Conservation (phyloP, 2,888 invertebrate species). For the Archips crataeganus region DNA sequence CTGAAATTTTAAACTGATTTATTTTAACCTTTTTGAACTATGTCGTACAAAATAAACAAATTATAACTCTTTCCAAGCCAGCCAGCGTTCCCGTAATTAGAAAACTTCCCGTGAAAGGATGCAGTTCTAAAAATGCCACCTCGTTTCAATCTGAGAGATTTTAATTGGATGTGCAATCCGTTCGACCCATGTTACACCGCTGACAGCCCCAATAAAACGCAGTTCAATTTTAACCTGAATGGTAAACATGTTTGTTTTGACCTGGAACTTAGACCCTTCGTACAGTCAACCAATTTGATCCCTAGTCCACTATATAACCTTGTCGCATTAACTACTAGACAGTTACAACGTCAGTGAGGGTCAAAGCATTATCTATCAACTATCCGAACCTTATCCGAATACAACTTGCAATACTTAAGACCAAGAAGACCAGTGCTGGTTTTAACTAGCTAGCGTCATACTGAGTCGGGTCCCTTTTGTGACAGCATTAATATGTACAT, state of each 20-base stretch:
- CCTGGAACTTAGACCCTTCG: too few species aligned
- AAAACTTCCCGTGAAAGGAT: slow-evolving; percentile 58
- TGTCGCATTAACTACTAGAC: too few species aligned
- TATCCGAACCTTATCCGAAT: too few species aligned
- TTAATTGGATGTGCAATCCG: slow-evolving; percentile 70
- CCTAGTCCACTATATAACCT: too few species aligned
- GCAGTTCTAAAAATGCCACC: slow-evolving; percentile 58
- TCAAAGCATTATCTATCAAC: too few species aligned
- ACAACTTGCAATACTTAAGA: too few species aligned
- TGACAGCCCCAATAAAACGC: slow-evolving; percentile 19
- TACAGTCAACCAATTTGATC: too few species aligned
- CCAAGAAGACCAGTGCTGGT: too few species aligned
- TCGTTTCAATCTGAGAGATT: slow-evolving; percentile 54
- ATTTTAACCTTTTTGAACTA: background rate
- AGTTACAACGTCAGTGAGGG: too few species aligned
- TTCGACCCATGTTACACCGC: slow-evolving; percentile 20
- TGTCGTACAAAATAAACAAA: background rate
- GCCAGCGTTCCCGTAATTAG: slow-evolving; percentile 59
- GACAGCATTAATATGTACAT: too few species aligned
- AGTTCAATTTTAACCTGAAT: background rate
- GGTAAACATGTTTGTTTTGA: background rate
- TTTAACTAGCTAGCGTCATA: too few species aligned
- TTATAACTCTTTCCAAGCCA: slow-evolving; percentile 16
- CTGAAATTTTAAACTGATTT: background rate
- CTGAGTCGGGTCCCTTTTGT: too few species aligned